phyloP scores from a whole-genome alignment of 2,113 vertebrate species.

The Cairina moschata region DNA sequence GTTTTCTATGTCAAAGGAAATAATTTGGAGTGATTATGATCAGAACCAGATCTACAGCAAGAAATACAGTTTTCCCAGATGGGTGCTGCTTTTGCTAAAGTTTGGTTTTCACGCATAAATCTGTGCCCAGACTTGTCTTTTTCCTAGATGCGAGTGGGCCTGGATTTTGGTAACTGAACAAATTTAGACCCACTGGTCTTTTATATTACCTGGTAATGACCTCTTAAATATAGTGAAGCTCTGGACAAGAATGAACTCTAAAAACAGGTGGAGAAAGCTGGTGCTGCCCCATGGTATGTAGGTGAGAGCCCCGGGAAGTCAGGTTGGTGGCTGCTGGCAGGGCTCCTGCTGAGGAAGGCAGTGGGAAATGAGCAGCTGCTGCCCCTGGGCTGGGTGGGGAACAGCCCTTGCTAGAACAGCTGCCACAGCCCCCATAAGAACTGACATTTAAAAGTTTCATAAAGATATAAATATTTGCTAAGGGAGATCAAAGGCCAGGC shows the following conservation, averaged over 20 bases:
- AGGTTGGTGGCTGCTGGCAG: background rate
- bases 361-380: background rate
- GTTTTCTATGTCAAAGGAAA: background rate
- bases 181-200: background rate
- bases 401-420: background rate
- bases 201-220: background rate
- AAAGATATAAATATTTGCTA: background rate
- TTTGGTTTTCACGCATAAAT: background rate
- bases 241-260: background rate
- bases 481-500: background rate
- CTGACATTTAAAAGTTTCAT: background rate
- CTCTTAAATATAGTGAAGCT: background rate
- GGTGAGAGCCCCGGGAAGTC: accelerated
- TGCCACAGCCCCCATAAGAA: background rate
- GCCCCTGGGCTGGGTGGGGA: background rate
- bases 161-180: background rate
- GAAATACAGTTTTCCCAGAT: background rate
- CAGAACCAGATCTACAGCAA: background rate
- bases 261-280: background rate
- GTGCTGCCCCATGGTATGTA: accelerated
- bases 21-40: background rate
- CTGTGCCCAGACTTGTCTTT: background rate
- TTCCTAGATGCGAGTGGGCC: background rate
- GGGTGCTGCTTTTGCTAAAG: background rate
- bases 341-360: background rate